Evolutionary conservation across 1,140 invertebrate species (phyloP).

Genomic region (Calosoma granatense): DNA sequence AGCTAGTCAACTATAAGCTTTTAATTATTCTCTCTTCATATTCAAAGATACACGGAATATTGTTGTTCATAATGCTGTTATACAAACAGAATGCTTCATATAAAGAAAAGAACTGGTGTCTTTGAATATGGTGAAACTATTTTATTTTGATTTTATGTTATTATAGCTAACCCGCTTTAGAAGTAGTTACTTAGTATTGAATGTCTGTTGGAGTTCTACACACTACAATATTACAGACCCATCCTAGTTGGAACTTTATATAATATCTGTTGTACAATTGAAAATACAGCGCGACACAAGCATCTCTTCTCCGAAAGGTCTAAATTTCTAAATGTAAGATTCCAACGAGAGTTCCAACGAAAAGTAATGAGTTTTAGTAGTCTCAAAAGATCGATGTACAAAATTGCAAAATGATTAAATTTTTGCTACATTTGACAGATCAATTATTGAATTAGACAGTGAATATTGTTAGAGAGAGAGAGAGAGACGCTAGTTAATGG

Average conservation of each 20-base stretch:
- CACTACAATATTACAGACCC: constrained; percentile 21
- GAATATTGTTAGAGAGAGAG: no score
- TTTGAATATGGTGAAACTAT: constrained; percentile 27
- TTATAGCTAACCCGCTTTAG: constrained; percentile 26
- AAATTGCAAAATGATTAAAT: no score
- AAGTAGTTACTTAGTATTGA: constrained; percentile 15
- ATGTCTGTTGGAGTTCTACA: constrained; percentile 33
- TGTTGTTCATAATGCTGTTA: no score
- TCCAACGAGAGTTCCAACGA: constrained; percentile 5
- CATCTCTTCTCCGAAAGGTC: no score
- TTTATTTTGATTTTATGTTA: constrained; percentile 26
- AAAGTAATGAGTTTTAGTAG: no score
- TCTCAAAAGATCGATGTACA: neutral
- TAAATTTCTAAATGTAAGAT: constrained; percentile 2
- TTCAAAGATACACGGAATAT: constrained; percentile 1
- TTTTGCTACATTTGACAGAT: no score
- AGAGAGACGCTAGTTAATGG: no score
- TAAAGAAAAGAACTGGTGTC: no score
- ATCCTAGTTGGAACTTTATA: neutral
- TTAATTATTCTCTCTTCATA: constrained; percentile 6
- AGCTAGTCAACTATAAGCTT: constrained; percentile 24
- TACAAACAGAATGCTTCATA: no score
- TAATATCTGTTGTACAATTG: neutral
- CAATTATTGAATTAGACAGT: no score
- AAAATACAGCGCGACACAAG: neutral